Percentiles rank a stretch among this genome's conserved stretches.
Conservation (phyloP, 2,888 invertebrate species). For the Merodon equestris region DNA sequence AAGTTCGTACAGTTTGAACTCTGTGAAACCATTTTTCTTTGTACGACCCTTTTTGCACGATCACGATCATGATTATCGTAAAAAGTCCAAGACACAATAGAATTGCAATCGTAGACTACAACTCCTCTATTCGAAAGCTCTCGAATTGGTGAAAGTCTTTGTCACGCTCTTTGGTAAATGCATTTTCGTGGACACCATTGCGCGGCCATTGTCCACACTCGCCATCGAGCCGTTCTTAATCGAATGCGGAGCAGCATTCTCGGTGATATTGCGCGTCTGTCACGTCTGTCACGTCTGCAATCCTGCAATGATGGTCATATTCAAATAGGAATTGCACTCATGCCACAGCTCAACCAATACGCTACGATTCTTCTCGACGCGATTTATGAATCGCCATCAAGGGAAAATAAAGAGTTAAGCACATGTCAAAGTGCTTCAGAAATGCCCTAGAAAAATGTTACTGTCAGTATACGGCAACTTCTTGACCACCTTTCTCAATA, state of each 20-base stretch:
- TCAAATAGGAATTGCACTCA: slow-evolving; percentile 98
- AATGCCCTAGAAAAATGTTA: slow-evolving; percentile 97
- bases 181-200: slow-evolving; percentile 96
- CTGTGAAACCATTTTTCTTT: slow-evolving; percentile 98
- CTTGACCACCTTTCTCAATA: slow-evolving; percentile 95
- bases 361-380: slow-evolving; percentile 93
- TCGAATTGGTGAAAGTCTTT: slow-evolving; percentile 78
- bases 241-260: slow-evolving; percentile 95
- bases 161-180: slow-evolving; percentile 89
- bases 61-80: slow-evolving; percentile 84
- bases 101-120: slow-evolving; percentile 76
- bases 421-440: slow-evolving; percentile 91
- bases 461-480: slow-evolving; percentile 95
- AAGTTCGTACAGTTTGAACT: slow-evolving; percentile 97
- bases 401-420: slow-evolving; percentile 73
- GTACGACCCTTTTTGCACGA: slow-evolving; percentile 91
- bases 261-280: slow-evolving; percentile 98
- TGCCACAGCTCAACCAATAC: slow-evolving; percentile 97
- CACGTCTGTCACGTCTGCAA: slow-evolving; percentile 97
- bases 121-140: slow-evolving; percentile 77
- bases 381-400: slow-evolving; percentile 78
- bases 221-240: slow-evolving; percentile 99
- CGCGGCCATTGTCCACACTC: slow-evolving; percentile 94
- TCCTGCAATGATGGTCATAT: slow-evolving; percentile 96
- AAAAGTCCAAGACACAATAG: slow-evolving; percentile 77